These are phyloP conservation scores for Megaceryle maxima DNA, from an alignment of 2,113 vertebrate genomes.

Conservation along the genomic window DNA sequence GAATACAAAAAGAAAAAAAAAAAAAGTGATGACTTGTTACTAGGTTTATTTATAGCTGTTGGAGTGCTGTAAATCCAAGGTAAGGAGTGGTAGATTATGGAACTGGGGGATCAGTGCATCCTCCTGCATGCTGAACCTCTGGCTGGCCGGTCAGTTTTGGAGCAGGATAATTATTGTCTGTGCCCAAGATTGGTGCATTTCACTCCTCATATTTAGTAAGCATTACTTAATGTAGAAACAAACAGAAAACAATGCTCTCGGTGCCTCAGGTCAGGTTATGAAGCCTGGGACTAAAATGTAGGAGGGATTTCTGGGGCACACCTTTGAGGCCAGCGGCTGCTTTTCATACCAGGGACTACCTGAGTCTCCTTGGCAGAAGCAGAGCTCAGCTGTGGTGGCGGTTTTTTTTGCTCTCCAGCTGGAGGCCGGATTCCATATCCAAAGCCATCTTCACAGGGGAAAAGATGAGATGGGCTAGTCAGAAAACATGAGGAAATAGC, in stretches of 20 bases:
- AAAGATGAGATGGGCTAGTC: neutral
- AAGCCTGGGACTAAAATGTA: neutral
- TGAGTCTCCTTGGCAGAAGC: neutral
- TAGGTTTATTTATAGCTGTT: neutral
- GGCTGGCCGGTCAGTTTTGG: neutral
- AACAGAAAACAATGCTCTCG: fast-evolving
- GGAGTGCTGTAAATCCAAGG: neutral
- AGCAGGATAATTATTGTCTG: neutral
- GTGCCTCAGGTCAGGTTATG: neutral
- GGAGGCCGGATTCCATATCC: neutral
- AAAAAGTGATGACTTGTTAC: neutral
- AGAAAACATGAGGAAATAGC: neutral
- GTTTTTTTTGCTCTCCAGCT: neutral
- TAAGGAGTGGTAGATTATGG: neutral
- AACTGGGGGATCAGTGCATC: fast-evolving
- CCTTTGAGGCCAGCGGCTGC: neutral
- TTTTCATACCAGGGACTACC: neutral
- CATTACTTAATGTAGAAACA: neutral
- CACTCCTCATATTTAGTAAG: neutral
- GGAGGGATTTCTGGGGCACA: neutral
- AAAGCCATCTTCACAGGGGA: neutral
- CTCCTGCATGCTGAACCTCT: neutral
- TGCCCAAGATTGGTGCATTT: neutral
- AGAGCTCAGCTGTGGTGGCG: neutral
- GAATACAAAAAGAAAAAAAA: neutral